phyloP scores from a whole-genome alignment of 2,797 vertebrate genomes.

The Antrozous pallidus region DNA sequence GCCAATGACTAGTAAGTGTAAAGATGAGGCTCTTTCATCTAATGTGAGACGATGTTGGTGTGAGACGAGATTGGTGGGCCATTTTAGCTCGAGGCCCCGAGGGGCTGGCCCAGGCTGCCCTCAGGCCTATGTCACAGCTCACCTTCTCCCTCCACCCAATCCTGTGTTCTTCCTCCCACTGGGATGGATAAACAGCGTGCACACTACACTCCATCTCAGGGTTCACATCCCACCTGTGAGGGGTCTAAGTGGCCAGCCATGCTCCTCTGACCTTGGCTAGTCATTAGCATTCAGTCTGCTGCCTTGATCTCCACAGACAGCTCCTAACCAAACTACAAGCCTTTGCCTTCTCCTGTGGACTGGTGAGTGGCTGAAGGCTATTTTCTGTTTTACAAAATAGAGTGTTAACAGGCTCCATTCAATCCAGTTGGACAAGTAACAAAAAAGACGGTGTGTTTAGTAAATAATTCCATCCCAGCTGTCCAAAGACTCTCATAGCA shows the following conservation, averaged over 20 bases:
- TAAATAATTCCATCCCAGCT: conserved; percentile 30
- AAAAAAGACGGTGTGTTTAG: conserved; percentile 12
- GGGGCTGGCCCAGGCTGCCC: neutral
- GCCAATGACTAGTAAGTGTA: neutral
- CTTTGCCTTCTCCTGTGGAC: neutral
- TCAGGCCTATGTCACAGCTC: neutral
- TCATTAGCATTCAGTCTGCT: neutral
- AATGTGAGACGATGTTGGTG: neutral
- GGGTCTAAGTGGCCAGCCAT: neutral
- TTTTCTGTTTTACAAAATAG: conserved; percentile 26
- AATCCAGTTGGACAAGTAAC: conserved; percentile 50
- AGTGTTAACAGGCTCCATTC: conserved; percentile 6
- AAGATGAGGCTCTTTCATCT: neutral
- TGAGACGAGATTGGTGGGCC: neutral
- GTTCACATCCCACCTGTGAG: neutral
- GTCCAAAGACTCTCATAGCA: conserved; percentile 4
- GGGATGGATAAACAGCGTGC: neutral
- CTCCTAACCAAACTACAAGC: neutral
- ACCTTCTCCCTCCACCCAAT: neutral
- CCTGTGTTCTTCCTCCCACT: neutral
- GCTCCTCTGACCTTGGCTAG: neutral
- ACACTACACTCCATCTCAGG: neutral
- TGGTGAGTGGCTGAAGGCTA: neutral
- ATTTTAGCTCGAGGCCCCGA: neutral
- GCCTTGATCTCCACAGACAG: neutral